phyloP scores from a whole-genome alignment of 1,140 invertebrate genomes.

The Ctenoplectra terminalis region DNA sequence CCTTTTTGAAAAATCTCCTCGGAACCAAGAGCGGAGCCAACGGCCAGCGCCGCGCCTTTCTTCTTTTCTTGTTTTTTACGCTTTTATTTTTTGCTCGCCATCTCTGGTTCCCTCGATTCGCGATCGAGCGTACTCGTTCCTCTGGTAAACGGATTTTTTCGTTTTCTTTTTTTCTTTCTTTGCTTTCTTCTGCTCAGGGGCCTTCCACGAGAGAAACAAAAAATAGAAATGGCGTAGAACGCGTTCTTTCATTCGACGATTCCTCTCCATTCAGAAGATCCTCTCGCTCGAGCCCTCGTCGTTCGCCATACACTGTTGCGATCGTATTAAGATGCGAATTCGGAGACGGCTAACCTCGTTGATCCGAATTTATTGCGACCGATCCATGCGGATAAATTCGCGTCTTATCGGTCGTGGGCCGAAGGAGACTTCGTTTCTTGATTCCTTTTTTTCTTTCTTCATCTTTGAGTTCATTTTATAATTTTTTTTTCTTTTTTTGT shows the following conservation, averaged over 20 bases:
- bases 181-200: background rate
- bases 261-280: constrained; percentile 48
- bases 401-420: constrained; percentile 25
- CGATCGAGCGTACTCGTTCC: background rate
- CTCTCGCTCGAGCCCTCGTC: background rate
- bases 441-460: background rate
- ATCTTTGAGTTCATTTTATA: background rate
- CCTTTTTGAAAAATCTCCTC: constrained; percentile 67
- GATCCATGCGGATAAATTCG: constrained; percentile 47
- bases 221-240: constrained; percentile 22
- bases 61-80: background rate
- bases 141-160: background rate
- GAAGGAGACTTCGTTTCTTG: too few relatives aligned
- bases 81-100: background rate
- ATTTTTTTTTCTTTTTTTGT: too few relatives aligned
- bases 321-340: constrained; percentile 53
- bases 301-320: constrained; percentile 29
- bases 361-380: constrained; percentile 53
- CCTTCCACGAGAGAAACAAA: background rate
- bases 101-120: background rate
- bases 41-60: constrained; percentile 5
- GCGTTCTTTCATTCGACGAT: constrained; percentile 45
- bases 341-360: constrained; percentile 26
- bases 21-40: constrained; percentile 11
- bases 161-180: too few relatives aligned